Conservation (phyloP, 2,888 invertebrate species). For the Ectobius pallidus region DNA sequence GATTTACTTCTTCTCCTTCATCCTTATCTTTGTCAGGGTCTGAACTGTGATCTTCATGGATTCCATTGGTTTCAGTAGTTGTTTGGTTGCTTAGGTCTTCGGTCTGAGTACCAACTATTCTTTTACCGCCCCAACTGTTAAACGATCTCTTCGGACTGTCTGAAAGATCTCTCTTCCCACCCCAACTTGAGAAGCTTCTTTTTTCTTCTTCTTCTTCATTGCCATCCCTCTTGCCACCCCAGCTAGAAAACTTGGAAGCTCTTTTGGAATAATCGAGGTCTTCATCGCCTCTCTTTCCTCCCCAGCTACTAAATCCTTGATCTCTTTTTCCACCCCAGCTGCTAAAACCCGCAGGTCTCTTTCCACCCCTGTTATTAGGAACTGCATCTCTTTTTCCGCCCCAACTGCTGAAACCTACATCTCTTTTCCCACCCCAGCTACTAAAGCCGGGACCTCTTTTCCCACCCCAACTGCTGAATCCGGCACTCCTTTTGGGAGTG, state of each 20-base stretch:
- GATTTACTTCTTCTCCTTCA: no score
- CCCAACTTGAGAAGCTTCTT: neutral
- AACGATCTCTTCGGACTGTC: neutral
- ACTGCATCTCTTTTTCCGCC: neutral
- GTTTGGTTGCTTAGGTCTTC: no score
- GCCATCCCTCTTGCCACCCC: neutral
- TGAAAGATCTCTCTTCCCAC: neutral
- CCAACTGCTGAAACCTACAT: neutral
- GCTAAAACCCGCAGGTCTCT: neutral
- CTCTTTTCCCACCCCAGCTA: neutral
- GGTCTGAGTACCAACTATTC: neutral
- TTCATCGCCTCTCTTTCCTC: neutral
- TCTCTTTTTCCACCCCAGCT: neutral
- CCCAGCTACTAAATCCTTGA: neutral
- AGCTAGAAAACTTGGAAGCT: neutral
- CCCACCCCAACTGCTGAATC: neutral
- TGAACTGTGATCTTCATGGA: no score
- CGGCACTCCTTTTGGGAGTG: neutral
- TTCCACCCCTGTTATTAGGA: neutral
- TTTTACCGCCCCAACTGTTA: conserved; percentile 1
- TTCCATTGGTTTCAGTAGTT: no score
- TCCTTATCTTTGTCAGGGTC: no score
- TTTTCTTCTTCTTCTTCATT: neutral
- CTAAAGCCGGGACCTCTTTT: neutral
- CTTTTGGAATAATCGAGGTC: no score